phyloP scores from a whole-genome alignment of 2,797 vertebrate species.

The Anas georgica region DNA sequence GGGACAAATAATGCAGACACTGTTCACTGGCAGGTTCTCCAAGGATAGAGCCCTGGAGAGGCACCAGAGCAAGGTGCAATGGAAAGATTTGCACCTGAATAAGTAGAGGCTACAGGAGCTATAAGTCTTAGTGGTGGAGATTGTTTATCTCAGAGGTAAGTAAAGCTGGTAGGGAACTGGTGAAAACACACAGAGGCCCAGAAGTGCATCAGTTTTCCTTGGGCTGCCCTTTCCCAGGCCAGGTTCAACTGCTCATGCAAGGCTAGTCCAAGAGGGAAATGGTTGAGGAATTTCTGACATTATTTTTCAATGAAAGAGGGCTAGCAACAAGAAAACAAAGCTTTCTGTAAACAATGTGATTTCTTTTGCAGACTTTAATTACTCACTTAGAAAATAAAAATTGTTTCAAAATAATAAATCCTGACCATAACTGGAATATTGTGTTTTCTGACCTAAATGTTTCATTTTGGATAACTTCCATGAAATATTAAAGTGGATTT shows the following conservation, averaged over 20 bases:
- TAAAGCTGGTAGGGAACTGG: background rate
- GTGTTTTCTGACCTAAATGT: background rate
- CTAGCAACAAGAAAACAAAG: background rate
- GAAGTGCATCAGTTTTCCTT: background rate
- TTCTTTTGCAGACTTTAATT: background rate
- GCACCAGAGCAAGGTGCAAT: background rate
- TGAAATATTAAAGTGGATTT: background rate
- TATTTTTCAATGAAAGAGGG: background rate
- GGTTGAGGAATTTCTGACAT: background rate
- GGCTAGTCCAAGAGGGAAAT: background rate
- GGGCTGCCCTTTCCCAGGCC: background rate
- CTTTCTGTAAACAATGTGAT: background rate
- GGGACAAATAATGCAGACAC: rapidly evolving
- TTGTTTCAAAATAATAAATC: background rate
- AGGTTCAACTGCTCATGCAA: background rate
- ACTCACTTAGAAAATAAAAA: background rate
- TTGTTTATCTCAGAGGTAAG: background rate
- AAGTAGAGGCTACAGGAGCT: background rate
- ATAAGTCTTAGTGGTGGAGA: background rate
- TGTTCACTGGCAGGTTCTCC: background rate
- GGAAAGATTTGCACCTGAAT: background rate
- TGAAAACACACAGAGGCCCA: background rate
- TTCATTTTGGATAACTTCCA: background rate
- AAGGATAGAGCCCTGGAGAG: background rate
- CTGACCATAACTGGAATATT: background rate